phyloP scores from a whole-genome alignment of 2,888 invertebrate species.

The Eilema depressum region DNA sequence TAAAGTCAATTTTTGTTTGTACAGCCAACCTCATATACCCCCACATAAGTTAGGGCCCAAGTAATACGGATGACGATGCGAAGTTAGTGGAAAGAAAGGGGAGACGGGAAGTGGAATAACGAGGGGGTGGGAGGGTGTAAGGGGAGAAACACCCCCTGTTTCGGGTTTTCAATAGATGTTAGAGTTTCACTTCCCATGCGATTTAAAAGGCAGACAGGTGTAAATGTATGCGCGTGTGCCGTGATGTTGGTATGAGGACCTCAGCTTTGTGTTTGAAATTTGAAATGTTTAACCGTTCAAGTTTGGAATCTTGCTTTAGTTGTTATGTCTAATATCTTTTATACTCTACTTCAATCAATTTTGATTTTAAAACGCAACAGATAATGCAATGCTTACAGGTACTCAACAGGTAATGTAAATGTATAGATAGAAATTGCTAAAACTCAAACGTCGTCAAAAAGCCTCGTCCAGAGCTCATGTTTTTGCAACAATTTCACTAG shows the following conservation, averaged over 20 bases:
- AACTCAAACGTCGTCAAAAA: too few species aligned
- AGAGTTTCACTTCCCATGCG: constrained; percentile 77
- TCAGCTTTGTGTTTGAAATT: constrained; percentile 20
- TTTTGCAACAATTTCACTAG: too few species aligned
- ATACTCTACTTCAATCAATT: background rate
- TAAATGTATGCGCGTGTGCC: constrained; percentile 56
- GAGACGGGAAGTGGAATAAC: constrained; percentile 78
- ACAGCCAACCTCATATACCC: constrained; percentile 62
- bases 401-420: too few species aligned
- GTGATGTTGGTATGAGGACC: constrained; percentile 25
- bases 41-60: constrained; percentile 85
- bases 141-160: constrained; percentile 77
- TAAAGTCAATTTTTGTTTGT: constrained; percentile 55
- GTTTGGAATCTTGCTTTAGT: constrained; percentile 5
- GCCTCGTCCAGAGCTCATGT: too few species aligned
- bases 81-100: constrained; percentile 86
- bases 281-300: constrained; percentile 19
- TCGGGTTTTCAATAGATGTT: constrained; percentile 87
- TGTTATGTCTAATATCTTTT: background rate
- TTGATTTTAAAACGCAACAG: too few species aligned
- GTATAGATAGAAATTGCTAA: too few species aligned
- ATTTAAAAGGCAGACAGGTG: constrained; percentile 81
- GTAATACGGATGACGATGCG: constrained; percentile 86
- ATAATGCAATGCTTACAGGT: too few species aligned
- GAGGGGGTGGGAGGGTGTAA: constrained; percentile 59